phyloP scores from a whole-genome alignment of 2,797 vertebrate genomes.

The Prunella strophiata region DNA sequence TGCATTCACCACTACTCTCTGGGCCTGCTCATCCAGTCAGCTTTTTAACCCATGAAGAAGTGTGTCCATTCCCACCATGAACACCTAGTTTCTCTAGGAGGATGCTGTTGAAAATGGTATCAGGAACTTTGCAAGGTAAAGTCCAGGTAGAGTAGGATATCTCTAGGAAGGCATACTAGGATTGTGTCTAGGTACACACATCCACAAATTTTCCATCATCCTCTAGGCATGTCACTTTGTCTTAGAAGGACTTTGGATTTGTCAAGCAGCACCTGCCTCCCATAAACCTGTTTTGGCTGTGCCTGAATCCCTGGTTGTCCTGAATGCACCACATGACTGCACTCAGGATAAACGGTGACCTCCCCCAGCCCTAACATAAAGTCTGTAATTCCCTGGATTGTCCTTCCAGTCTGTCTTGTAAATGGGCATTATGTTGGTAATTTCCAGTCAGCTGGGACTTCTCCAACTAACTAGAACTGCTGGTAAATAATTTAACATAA shows the following conservation, averaged over 20 bases:
- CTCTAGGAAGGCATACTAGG: background rate
- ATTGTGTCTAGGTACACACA: background rate
- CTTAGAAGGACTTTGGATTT: background rate
- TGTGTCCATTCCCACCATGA: no score
- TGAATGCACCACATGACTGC: accelerated
- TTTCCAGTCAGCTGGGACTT: background rate
- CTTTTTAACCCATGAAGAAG: background rate
- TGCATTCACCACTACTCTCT: background rate
- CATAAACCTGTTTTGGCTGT: background rate
- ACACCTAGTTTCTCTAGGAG: background rate
- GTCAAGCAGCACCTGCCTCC: background rate
- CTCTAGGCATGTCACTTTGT: background rate
- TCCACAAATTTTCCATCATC: background rate
- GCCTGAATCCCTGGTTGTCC: background rate
- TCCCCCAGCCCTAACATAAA: background rate
- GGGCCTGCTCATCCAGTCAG: accelerated
- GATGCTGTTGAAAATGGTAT: background rate
- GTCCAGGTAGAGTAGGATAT: background rate
- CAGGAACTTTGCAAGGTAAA: background rate
- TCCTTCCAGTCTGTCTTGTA: background rate
- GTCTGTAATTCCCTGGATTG: background rate
- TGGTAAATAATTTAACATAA: background rate
- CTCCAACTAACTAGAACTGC: background rate
- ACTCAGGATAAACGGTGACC: background rate
- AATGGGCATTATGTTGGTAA: background rate